phyloP scores from a whole-genome alignment of 2,888 invertebrate genomes.

The Tridacna gigas region DNA sequence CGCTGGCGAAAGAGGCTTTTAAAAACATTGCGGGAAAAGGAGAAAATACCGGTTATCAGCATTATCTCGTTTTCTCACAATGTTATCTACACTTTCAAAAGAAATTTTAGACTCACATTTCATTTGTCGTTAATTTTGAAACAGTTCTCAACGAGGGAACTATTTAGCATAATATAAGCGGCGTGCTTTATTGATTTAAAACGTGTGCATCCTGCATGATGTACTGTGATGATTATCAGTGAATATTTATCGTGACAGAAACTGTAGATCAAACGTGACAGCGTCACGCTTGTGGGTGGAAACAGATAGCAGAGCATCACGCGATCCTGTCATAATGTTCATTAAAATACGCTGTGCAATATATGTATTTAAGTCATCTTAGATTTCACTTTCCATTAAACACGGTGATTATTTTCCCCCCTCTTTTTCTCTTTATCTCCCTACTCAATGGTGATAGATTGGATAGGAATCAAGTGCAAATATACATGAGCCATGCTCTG shows the following conservation, averaged over 20 bases:
- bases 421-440: neutral
- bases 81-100: too few relatives aligned
- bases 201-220: slow-evolving; percentile 18
- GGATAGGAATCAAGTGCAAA: neutral
- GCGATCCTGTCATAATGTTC: neutral
- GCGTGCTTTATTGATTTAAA: neutral
- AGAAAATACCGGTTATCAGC: too few relatives aligned
- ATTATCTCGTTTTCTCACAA: too few relatives aligned
- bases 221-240: slow-evolving; percentile 12
- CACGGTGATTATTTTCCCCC: too few relatives aligned
- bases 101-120: too few relatives aligned
- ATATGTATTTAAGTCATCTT: neutral
- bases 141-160: too few relatives aligned
- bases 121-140: too few relatives aligned
- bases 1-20: too few relatives aligned
- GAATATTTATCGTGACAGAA: slow-evolving; percentile 20
- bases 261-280: slow-evolving; percentile 8
- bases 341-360: neutral
- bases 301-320: neutral
- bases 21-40: too few relatives aligned
- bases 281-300: slow-evolving; percentile 9
- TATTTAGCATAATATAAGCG: too few relatives aligned
- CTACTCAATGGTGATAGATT: neutral
- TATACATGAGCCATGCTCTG: too few relatives aligned
- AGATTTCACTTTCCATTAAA: neutral